Percentiles rank a stretch among this genome's conserved stretches.
phyloP scores from a whole-genome alignment of 2,797 vertebrate genomes.

The Chromis chromis region DNA sequence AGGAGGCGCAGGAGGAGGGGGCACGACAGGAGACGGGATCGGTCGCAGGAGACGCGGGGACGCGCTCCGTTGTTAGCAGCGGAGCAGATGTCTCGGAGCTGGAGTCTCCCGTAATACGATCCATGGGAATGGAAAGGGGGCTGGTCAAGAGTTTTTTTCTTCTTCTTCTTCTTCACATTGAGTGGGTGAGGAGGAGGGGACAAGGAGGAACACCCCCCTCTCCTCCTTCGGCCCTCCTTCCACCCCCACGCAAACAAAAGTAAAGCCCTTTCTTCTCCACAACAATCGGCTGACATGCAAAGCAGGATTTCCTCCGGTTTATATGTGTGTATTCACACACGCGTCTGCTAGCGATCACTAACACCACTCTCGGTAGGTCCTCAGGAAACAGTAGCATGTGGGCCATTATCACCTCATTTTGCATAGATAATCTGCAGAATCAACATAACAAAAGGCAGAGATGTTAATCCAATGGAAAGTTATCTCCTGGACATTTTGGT shows the following conservation, averaged over 20 bases:
- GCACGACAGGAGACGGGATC: slow-evolving; percentile 41
- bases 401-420: slow-evolving; percentile 12
- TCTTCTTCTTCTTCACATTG: neutral
- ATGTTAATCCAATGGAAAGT: neutral
- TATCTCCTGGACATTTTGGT: too few species aligned
- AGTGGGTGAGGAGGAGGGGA: slow-evolving; percentile 61
- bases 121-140: slow-evolving; percentile 84
- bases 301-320: slow-evolving; percentile 55
- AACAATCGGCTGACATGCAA: slow-evolving; percentile 45
- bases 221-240: slow-evolving; percentile 12
- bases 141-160: slow-evolving; percentile 53
- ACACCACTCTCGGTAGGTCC: neutral
- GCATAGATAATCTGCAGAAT: neutral
- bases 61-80: slow-evolving; percentile 71
- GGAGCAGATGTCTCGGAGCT: slow-evolving; percentile 76
- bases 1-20: slow-evolving; percentile 11
- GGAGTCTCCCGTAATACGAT: slow-evolving; percentile 82
- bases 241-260: slow-evolving; percentile 72
- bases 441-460: neutral
- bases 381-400: slow-evolving; percentile 27
- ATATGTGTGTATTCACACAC: slow-evolving; percentile 48
- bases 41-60: slow-evolving; percentile 66
- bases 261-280: slow-evolving; percentile 56
- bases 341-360: slow-evolving; percentile 43
- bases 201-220: slow-evolving; percentile 53